Conservation (phyloP, 2,797 vertebrate species). For the Neosilurus hyrtlii region DNA sequence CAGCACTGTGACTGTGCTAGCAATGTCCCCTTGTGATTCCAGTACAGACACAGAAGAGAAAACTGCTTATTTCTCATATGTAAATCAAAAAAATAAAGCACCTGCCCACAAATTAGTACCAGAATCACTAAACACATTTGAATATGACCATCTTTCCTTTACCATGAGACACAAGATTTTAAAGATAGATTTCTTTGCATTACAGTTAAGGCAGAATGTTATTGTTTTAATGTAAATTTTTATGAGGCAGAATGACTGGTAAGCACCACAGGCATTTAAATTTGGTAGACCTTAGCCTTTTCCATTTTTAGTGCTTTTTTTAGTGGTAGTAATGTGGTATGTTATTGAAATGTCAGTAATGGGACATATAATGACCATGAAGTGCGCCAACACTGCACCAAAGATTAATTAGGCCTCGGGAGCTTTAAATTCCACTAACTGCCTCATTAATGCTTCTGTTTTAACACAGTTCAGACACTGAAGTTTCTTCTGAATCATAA, state of each 20-base stretch:
- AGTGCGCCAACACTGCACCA: conserved; percentile 11
- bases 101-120: neutral
- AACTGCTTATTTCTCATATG: neutral
- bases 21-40: neutral
- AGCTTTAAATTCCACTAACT: conserved; percentile 18
- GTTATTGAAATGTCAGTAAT: neutral
- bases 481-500: conserved; percentile 7
- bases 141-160: neutral
- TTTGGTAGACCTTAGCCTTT: neutral
- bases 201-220: neutral
- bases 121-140: neutral
- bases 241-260: neutral
- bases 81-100: neutral
- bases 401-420: conserved; percentile 28
- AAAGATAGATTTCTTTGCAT: neutral
- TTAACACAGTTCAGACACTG: neutral
- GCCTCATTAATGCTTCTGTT: neutral
- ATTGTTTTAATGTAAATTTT: neutral
- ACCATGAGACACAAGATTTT: neutral
- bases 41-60: neutral
- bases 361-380: conserved; percentile 5
- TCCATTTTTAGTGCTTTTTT: neutral
- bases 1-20: neutral
- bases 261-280: neutral
- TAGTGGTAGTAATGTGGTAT: neutral